These are phyloP conservation scores for Pelobates fuscus DNA, from an alignment of 2,113 vertebrate genomes.

Conservation along the genomic window DNA sequence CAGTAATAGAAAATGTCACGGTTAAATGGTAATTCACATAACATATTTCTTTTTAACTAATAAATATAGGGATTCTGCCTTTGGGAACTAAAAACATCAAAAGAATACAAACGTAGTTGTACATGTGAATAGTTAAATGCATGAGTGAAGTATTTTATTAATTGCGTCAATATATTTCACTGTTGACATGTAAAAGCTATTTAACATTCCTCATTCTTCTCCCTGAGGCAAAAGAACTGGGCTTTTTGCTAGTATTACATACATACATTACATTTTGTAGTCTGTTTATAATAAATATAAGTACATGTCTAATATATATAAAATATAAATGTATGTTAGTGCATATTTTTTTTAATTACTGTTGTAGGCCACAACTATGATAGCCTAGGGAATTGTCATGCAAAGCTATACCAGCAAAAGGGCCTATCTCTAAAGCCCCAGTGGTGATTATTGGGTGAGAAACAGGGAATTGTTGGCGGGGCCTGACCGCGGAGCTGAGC, in stretches of 20 bases:
- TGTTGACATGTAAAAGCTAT: constrained; percentile 34
- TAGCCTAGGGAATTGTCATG: no score
- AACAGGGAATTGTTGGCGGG: no score
- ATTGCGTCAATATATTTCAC: constrained; percentile 34
- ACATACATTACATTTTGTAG: background rate
- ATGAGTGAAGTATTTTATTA: constrained; percentile 42
- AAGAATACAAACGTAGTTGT: background rate
- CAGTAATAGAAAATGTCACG: background rate
- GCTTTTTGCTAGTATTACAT: constrained; percentile 18
- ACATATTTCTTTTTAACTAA: background rate
- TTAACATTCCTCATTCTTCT: constrained; percentile 37
- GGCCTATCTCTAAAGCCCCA: no score
- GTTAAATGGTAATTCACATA: background rate
- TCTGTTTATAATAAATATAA: background rate
- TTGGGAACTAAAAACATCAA: background rate
- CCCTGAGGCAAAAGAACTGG: constrained; percentile 18
- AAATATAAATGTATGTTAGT: no score
- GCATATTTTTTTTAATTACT: no score
- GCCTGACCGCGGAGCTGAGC: no score
- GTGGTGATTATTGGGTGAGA: no score
- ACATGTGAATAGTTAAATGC: background rate
- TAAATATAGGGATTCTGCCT: background rate
- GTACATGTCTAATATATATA: constrained; percentile 12
- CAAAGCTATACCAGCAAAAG: no score
- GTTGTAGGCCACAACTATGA: no score